Base-by-base conservation (phyloP, 30 jellyfish, hydroid and myxozoan genomes). In the Chrysaora quinquecirrha region DNA sequence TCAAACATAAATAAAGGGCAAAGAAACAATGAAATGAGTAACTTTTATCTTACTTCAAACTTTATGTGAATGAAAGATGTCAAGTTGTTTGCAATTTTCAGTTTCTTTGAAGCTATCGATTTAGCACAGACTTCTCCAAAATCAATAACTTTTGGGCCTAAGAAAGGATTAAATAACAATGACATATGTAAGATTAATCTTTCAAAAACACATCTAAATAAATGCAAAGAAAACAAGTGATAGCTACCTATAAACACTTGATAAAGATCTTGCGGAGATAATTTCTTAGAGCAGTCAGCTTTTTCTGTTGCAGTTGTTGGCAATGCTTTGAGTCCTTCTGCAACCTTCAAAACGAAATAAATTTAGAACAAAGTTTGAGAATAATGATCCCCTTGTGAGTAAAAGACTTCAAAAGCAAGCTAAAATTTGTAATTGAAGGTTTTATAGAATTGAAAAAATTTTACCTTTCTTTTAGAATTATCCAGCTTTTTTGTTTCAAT, bases 91-190 rank as follows among this genome's bases (percentile, higher is more conserved):
- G 89, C 89, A 22, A 91, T 91, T 35, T 65, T 76, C 60, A 91
- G 71, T 54, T 72, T 73, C 47, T 72, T 84, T 14, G 96, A 70
- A 9, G 90, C 89, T 0, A 73, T 47, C 12, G 98, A 91, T 76
- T 78, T 85, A 2, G 69, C 78, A 56, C 98, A 91, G 25, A 91
- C 85, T 9, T 91, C 95, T n/a, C 98, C 98, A 85, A 84, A 85
- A 74, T 91, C 96, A 22, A 91, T 27, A 18, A 38, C 65, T 49
- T 79, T 43, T 52, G 96, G 96, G 27, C 87, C 98, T 80, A 75
- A 23, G 6, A 28, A 66, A 28, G n/a, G n/a, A n/a, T n/a, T n/a
- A n/a, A n/a, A n/a, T n/a, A n/a, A n/a, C n/a, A n/a, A n/a, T n/a
- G n/a, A n/a, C n/a, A n/a, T n/a, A n/a, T n/a, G n/a, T n/a, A n/a